Evolutionary conservation across 2,797 vertebrate species (phyloP), one percentile per base, ranked within the genome.

Genomic region (Lepilemur septentrionalis): DNA sequence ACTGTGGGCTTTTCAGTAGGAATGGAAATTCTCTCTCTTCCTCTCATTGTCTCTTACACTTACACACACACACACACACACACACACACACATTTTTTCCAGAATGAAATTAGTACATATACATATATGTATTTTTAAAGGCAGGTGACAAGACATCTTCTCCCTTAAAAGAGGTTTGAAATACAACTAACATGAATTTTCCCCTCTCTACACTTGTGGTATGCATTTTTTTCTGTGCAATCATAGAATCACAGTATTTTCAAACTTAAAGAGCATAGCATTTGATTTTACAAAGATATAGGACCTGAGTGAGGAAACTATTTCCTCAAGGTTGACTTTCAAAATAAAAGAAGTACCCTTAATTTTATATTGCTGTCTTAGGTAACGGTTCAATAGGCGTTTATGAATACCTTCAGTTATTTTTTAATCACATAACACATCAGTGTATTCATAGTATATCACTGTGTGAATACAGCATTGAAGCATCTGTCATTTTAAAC

Each of bases 261-360:
- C 69, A 86, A 83, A 89, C 10, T 80, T 57, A 87, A 94, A 84
- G 13, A 20, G n/a, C 3, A 90, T 8, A 84, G 14, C 12, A 70
- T 23, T 84, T 94, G 76, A 84, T 84, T 96, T 94, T 59, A 65
- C 5, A 83, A 59, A 96, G 38, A 89, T 94, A 32, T 52, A 92
- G 61, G 25, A 7, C 3, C 35, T 72, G 7, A 79, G 5, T 75
- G 25, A 9, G 25, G 18, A 75, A 94, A 57, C 41, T 46, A 70
- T 82, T 86, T 85, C 61, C 17, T 89, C 17, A 20, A 57, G 4
- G 23, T 78, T 63, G 14, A 73, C 72, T 92, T 85, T 93, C 43
- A 76, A 87, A 65, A 59, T 48, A 65, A 80, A 92, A 81, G 48
- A 23, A 3, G 14, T 3, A 59, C 20, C 43, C 83, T 69, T 52